phyloP scores from a whole-genome alignment of 2,888 invertebrate species.

The Plebejus argus region DNA sequence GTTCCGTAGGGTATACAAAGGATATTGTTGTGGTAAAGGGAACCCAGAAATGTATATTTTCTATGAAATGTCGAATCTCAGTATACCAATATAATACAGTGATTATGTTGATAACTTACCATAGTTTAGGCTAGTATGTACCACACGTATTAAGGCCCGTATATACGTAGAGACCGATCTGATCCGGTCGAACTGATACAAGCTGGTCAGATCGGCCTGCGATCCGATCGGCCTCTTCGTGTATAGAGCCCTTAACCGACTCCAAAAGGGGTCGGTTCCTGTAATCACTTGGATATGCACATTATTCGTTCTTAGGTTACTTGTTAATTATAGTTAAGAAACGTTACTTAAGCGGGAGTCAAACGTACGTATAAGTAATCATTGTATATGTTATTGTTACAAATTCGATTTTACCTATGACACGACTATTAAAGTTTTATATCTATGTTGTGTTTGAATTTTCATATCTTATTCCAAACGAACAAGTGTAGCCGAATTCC shows the following conservation, averaged over 20 bases:
- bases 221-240: background rate
- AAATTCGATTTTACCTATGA: slow-evolving; percentile 64
- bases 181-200: too few relatives aligned
- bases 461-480: background rate
- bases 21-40: background rate
- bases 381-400: slow-evolving; percentile 70
- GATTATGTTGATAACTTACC: slow-evolving; percentile 20
- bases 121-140: slow-evolving; percentile 42
- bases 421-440: slow-evolving; percentile 74
- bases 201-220: background rate
- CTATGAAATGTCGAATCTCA: slow-evolving; percentile 16
- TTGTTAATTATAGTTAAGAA: slow-evolving; percentile 1
- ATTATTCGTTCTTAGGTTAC: slow-evolving; percentile 44
- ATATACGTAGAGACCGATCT: background rate
- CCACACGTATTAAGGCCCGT: background rate
- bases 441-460: slow-evolving; percentile 50
- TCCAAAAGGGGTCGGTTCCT: background rate
- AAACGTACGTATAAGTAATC: slow-evolving; percentile 41
- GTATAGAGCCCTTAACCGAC: background rate
- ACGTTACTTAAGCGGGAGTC: slow-evolving; percentile 41
- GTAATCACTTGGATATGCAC: slow-evolving; percentile 25
- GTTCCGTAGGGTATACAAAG: too few relatives aligned
- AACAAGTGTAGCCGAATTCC: background rate
- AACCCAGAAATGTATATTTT: background rate
- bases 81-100: slow-evolving; percentile 17